Conservation (phyloP, 2,113 vertebrate species). For the Urocolius indicus region DNA sequence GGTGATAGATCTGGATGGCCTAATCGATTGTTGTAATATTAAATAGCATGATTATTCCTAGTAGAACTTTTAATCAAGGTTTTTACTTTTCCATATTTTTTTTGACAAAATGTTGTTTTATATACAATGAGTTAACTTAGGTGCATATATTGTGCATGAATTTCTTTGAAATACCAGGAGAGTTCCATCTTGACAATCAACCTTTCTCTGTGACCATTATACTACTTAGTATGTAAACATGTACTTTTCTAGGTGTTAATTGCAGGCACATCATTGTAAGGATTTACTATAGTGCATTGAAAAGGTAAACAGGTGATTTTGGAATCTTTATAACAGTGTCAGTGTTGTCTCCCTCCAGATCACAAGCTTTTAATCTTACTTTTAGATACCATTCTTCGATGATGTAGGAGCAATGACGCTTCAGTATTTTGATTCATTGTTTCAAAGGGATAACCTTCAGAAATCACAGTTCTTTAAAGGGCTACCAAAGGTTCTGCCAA, state of each 20-base stretch:
- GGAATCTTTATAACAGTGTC: neutral
- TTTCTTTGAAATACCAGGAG: neutral
- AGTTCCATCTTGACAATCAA: neutral
- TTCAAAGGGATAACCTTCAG: constrained; percentile 98
- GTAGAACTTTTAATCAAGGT: neutral
- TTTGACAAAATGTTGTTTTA: neutral
- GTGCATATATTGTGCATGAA: neutral
- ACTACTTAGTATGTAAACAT: neutral
- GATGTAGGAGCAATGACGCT: constrained; percentile 95
- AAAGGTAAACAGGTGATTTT: neutral
- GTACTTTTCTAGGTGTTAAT: neutral
- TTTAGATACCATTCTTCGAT: constrained; percentile 96
- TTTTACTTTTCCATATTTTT: neutral
- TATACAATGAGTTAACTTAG: neutral
- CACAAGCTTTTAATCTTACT: constrained; percentile 35
- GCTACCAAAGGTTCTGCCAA: constrained; percentile 94
- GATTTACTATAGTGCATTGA: neutral
- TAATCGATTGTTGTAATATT: neutral
- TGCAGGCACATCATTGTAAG: neutral
- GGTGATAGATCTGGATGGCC: neutral
- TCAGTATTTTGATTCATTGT: constrained; percentile 97
- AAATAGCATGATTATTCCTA: neutral
- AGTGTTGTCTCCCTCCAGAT: neutral
- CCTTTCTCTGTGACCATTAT: neutral
- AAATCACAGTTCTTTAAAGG: constrained; percentile 99